Base-by-base conservation (phyloP, 2,113 vertebrate species). In the Aythya baeri region DNA sequence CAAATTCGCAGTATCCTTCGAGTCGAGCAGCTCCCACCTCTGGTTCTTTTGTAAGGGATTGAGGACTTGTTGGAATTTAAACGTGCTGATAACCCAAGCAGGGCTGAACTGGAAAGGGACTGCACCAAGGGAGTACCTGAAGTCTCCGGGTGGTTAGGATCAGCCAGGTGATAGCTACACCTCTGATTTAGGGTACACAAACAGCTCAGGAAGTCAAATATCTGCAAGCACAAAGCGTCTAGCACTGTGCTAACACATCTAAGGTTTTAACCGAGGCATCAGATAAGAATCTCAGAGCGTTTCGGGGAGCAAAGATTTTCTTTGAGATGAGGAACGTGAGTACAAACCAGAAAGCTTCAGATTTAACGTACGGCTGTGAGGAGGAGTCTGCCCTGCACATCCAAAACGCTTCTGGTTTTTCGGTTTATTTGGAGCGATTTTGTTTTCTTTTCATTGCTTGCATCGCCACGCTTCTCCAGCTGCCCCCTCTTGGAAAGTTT, bases 401-500 rank as follows among this genome's bases (percentile, higher is more conserved):
- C 36, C 63, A 66, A 73, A 80, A 89, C 74, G 32, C 44, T 71
- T 52, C 54, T 73, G 44, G 9, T 50, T 83, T 72, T 80, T 88
- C 13, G 17, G 2, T 59, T 77, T n/a, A 32, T 62, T 62, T 21
- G 3, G 27, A 77, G 55, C 23, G 57, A 75, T 49, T 49, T 49
- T 49, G 9, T 49, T 49, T 49, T 11, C 20, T 49, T 49, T 20
- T 11, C 13, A 27, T 1, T 50, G 55, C 31, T 67, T 46, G 52
- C 86, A 27, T 74, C 57, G 46, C 46, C 9, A 17, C 21, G 27
- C 43, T 55, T 83, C 61, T 81, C 46, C n/a, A 41, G 20, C 55
- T 90, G 18, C n/a, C 12, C 20, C 34, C 88, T 83, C 76, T 77
- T 46, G 73, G 82, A 87, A 23, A 86, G 54, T 26, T 90, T 88